Conservation (phyloP, 2,797 vertebrate genomes). For the Fistularia tabacaria region DNA sequence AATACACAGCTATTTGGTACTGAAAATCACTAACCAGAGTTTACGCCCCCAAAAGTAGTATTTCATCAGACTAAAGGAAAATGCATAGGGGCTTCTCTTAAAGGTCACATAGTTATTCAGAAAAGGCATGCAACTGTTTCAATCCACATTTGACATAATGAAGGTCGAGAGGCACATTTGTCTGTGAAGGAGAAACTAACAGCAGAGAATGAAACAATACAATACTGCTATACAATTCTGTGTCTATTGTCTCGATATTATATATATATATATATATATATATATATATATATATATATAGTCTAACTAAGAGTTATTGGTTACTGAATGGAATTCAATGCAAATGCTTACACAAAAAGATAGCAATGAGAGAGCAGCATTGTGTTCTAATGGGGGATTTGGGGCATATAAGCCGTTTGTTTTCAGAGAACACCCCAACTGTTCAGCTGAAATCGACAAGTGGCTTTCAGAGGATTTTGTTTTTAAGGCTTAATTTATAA, state of each 20-base stretch:
- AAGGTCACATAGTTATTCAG: slow-evolving; percentile 8
- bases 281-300: too few relatives aligned
- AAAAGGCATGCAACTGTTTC: background rate
- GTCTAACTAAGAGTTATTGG: background rate
- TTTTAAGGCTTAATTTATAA: slow-evolving; percentile 16
- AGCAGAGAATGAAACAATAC: too few relatives aligned
- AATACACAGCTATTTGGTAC: too few relatives aligned
- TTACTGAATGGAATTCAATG: background rate
- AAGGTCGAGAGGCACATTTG: background rate
- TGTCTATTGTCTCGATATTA: too few relatives aligned
- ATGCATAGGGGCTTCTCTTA: background rate
- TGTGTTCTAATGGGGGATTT: slow-evolving; percentile 6
- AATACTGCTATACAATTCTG: too few relatives aligned
- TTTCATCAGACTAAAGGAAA: too few relatives aligned
- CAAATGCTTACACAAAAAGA: background rate
- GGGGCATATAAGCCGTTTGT: background rate
- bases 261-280: too few relatives aligned
- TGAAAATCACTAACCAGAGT: too few relatives aligned
- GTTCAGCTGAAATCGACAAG: slow-evolving; percentile 21
- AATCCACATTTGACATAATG: slow-evolving; percentile 6
- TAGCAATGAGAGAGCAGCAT: background rate
- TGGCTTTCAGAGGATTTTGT: slow-evolving; percentile 15
- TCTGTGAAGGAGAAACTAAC: background rate
- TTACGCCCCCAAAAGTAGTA: too few relatives aligned
- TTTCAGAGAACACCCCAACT: slow-evolving; percentile 13